Percentiles rank a stretch among this genome's conserved stretches.
Evolutionary conservation across 2,888 invertebrate species (phyloP).

Genomic region (Yponomeuta plumbellus): DNA sequence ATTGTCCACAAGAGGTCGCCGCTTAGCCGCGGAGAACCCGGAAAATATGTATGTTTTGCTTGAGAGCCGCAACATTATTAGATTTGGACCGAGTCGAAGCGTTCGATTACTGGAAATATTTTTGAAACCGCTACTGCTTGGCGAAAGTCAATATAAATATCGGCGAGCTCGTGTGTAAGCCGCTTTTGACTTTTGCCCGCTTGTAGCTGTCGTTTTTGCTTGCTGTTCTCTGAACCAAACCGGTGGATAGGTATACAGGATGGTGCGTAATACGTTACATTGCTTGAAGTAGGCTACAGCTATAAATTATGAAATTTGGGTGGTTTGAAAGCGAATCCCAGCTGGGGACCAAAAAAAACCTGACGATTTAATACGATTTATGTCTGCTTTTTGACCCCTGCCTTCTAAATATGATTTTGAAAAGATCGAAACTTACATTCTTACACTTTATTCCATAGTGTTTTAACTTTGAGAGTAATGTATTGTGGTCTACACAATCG

Average conservation of each 20-base stretch:
- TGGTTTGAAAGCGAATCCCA: too few relatives aligned
- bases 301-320: too few relatives aligned
- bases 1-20: constrained; percentile 66
- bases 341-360: too few relatives aligned
- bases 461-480: too few relatives aligned
- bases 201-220: neutral
- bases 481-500: too few relatives aligned
- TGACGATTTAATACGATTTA: too few relatives aligned
- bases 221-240: neutral
- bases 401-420: too few relatives aligned
- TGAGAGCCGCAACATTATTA: constrained; percentile 51
- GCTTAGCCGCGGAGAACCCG: constrained; percentile 27
- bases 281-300: neutral
- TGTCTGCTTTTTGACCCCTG: too few relatives aligned
- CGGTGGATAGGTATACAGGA: neutral
- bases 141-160: constrained; percentile 11
- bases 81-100: constrained; percentile 30
- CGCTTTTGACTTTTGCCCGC: neutral
- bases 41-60: constrained; percentile 62
- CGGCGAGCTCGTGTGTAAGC: neutral
- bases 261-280: neutral
- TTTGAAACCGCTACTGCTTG: constrained; percentile 9
- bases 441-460: too few relatives aligned
- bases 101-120: constrained; percentile 20
- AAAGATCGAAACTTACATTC: too few relatives aligned